phyloP scores from a whole-genome alignment of 1,140 invertebrate species.

The Streblospio benedicti region DNA sequence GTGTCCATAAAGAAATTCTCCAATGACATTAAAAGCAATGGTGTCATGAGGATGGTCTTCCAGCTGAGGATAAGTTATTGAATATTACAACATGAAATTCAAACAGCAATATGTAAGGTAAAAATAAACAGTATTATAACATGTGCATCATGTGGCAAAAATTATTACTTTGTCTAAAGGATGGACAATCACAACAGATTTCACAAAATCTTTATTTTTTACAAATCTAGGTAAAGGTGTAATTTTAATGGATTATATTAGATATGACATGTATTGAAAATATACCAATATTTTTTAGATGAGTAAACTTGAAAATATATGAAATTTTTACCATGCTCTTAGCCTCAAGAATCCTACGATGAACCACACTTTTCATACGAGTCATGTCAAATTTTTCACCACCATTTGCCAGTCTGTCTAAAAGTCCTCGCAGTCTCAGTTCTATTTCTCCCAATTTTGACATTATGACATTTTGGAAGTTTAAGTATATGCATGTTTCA shows the following conservation, averaged over 20 bases:
- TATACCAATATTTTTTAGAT: no score
- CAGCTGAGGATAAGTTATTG: slow-evolving; percentile 43
- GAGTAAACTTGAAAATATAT: no score
- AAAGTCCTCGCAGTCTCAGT: slow-evolving; percentile 49
- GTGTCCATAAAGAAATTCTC: slow-evolving; percentile 72
- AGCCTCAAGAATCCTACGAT: slow-evolving; percentile 60
- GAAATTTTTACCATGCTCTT: slow-evolving; percentile 28
- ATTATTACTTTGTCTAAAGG: background rate
- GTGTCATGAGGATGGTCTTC: slow-evolving; percentile 69
- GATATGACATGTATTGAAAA: no score
- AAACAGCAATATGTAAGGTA: slow-evolving; percentile 8
- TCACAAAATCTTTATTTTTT: no score
- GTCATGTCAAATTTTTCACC: slow-evolving; percentile 63
- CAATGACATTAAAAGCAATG: slow-evolving; percentile 66
- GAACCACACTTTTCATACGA: slow-evolving; percentile 62
- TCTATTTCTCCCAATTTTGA: slow-evolving; percentile 58
- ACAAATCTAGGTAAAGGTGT: no score
- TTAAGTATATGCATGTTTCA: slow-evolving; percentile 59
- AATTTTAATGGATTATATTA: no score
- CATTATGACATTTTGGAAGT: slow-evolving; percentile 68
- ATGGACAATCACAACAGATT: slow-evolving; percentile 12
- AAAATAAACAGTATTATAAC: slow-evolving; percentile 13
- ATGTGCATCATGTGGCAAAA: no score
- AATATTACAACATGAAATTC: background rate
- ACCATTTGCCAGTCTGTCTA: slow-evolving; percentile 51